phyloP scores from a whole-genome alignment of 2,888 invertebrate genomes.

The Ectemnius continuus region DNA sequence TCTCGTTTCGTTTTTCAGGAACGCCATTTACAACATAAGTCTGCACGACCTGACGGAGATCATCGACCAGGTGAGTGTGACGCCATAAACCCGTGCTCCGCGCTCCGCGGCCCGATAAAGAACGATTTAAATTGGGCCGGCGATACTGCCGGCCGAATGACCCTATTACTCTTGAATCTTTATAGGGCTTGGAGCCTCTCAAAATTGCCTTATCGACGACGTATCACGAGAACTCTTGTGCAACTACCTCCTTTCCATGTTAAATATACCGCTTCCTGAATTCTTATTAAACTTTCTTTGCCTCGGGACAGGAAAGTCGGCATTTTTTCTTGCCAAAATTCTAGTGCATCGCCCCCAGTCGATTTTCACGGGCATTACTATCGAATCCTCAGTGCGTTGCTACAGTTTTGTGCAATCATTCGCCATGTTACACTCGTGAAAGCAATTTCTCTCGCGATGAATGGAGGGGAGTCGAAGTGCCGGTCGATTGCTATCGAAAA shows the following conservation, averaged over 20 bases:
- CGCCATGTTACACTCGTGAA: too few relatives aligned
- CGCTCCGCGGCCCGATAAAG: conserved; percentile 38
- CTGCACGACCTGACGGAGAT: conserved; percentile 89
- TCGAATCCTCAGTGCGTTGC: too few relatives aligned
- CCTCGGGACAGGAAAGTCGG: neutral
- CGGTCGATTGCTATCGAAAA: too few relatives aligned
- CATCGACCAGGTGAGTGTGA: conserved; percentile 82
- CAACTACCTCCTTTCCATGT: conserved; percentile 1
- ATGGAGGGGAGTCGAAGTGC: too few relatives aligned
- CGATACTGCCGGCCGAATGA: conserved; percentile 29
- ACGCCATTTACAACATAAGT: conserved; percentile 94
- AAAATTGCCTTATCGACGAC: conserved; percentile 5
- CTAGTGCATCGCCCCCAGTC: too few relatives aligned
- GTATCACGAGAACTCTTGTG: conserved; percentile 20
- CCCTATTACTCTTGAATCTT: conserved; percentile 55
- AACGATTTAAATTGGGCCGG: conserved; percentile 36
- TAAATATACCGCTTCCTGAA: too few relatives aligned
- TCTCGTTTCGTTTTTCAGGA: conserved; percentile 81
- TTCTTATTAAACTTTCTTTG: neutral
- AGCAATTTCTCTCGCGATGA: too few relatives aligned
- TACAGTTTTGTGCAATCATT: too few relatives aligned
- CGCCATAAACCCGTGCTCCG: conserved; percentile 25
- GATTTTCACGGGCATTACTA: too few relatives aligned
- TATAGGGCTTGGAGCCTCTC: conserved; percentile 2
- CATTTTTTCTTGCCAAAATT: too few relatives aligned